Evolutionary conservation across 2,797 vertebrate genomes (phyloP).

Genomic region (Aulostomus chinensis): DNA sequence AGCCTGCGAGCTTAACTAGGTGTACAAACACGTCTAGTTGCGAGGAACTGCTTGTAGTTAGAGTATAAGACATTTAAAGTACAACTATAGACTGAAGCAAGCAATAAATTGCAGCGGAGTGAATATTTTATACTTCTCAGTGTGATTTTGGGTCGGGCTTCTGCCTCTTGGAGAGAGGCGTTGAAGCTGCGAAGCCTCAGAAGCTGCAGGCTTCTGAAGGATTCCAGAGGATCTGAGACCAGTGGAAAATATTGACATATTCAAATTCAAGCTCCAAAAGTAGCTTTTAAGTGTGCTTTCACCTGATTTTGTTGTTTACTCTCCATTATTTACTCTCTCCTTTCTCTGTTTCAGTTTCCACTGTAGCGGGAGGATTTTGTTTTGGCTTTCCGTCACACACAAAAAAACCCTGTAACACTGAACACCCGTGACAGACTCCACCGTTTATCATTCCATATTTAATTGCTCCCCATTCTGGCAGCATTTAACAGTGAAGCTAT

Average conservation of each 20-base stretch:
- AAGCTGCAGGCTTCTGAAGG: neutral
- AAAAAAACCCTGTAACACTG: too few species aligned
- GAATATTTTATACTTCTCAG: neutral
- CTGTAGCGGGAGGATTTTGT: too few species aligned
- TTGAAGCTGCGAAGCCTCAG: slow-evolving; percentile 5
- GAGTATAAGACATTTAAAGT: too few species aligned
- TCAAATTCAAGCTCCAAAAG: neutral
- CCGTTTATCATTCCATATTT: too few species aligned
- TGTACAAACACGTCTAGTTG: neutral
- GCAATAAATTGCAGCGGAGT: too few species aligned
- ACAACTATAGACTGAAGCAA: too few species aligned
- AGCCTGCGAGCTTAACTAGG: neutral
- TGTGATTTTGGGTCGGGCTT: neutral
- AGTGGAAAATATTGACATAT: slow-evolving; percentile 27
- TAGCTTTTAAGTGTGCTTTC: slow-evolving; percentile 1
- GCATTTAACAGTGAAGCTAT: too few species aligned
- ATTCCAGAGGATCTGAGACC: slow-evolving; percentile 12
- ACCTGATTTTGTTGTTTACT: neutral
- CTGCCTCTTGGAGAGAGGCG: neutral
- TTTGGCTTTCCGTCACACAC: too few species aligned
- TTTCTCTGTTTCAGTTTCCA: too few species aligned
- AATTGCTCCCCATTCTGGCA: too few species aligned
- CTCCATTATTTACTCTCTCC: neutral
- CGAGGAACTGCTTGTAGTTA: too few species aligned
- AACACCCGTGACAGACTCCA: too few species aligned